phyloP scores from a whole-genome alignment of 2,888 invertebrate species.

The Cylloceria caligata region DNA sequence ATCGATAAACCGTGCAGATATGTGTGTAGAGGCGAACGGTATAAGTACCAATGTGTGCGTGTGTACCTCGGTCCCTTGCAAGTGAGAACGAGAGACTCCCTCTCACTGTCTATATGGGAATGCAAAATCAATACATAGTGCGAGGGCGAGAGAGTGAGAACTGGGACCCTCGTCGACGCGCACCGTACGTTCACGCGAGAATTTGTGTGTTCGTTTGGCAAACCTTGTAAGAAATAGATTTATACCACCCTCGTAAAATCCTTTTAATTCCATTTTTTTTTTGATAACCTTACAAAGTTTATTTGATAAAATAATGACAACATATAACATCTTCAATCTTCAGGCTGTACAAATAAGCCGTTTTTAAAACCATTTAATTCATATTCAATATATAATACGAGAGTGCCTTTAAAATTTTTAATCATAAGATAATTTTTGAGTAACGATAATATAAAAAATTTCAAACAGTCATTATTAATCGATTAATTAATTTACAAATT shows the following conservation, averaged over 20 bases:
- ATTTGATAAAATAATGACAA: conserved; percentile 2
- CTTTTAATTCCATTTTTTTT: background rate
- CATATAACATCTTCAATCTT: background rate
- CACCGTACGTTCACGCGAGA: conserved; percentile 34
- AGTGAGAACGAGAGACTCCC: conserved; percentile 29
- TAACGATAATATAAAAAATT: too few relatives aligned
- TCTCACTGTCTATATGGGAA: conserved; percentile 40
- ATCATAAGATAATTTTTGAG: too few relatives aligned
- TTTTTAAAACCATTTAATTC: background rate
- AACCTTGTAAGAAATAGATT: conserved; percentile 26
- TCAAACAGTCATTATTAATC: too few relatives aligned
- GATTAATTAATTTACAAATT: too few relatives aligned
- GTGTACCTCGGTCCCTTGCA: conserved; percentile 24
- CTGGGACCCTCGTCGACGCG: conserved; percentile 32
- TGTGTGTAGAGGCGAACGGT: conserved; percentile 3
- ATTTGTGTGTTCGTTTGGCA: conserved; percentile 24
- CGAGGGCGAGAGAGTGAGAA: conserved; percentile 13
- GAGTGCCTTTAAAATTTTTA: too few relatives aligned
- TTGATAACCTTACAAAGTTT: background rate
- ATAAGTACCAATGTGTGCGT: conserved; percentile 11
- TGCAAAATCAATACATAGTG: conserved; percentile 54
- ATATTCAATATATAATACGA: too few relatives aligned
- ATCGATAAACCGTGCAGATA: conserved; percentile 44
- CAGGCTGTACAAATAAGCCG: background rate
- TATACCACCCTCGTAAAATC: conserved; percentile 17